Conservation (phyloP, 1,140 invertebrate genomes). For the Maconellicoccus hirsutus region DNA sequence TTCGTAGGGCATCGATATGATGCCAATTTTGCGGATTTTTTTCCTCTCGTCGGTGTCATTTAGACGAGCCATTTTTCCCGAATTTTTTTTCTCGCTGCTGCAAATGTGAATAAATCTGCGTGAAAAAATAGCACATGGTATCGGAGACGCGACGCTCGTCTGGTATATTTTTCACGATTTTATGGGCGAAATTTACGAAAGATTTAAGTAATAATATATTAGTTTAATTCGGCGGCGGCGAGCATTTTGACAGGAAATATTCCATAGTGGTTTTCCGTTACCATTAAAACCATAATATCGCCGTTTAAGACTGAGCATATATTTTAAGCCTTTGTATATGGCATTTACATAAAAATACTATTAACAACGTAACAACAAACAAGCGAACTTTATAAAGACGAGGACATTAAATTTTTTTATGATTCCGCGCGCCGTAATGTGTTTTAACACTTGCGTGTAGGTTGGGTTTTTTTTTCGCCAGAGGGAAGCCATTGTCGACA, state of each 20-base stretch:
- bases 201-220: conserved; percentile 10
- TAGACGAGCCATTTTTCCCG: too few relatives aligned
- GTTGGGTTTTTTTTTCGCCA: too few relatives aligned
- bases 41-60: too few relatives aligned
- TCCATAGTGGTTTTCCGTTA: neutral
- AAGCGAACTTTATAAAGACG: neutral
- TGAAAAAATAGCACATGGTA: too few relatives aligned
- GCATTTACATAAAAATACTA: conserved; percentile 4
- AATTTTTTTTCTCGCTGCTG: too few relatives aligned
- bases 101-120: too few relatives aligned
- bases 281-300: conserved; percentile 5
- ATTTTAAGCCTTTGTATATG: conserved; percentile 6
- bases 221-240: neutral
- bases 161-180: too few relatives aligned
- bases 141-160: too few relatives aligned
- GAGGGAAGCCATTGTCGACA: too few relatives aligned
- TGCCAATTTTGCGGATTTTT: too few relatives aligned
- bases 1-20: too few relatives aligned
- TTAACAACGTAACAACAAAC: conserved; percentile 9
- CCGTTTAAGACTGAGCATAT: conserved; percentile 7
- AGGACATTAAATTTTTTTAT: neutral
- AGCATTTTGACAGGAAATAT: neutral
- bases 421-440: neutral
- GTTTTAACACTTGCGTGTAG: too few relatives aligned
- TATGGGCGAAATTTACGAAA: neutral